Evolutionary conservation across 2,113 vertebrate genomes (phyloP), one percentile per base, ranked within the genome.

Genomic region (Morphnarchus princeps): DNA sequence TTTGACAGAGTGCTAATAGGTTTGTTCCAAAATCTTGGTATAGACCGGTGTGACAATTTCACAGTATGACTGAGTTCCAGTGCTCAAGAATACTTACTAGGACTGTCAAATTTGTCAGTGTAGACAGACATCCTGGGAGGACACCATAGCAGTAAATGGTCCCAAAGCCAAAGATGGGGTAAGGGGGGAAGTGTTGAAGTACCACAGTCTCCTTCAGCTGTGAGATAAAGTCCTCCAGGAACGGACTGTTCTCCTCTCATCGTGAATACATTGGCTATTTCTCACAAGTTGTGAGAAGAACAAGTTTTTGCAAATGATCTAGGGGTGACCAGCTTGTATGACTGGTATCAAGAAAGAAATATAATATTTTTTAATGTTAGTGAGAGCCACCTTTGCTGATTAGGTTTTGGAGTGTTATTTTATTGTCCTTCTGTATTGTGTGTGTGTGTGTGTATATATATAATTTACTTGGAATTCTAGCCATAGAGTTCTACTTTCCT

Each of bases 201-300:
- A 21, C 5, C 9, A 52, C 14, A 40, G 6, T 1, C 4, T 55
- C 24, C 29, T 63, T 93, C 49, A 47, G 3, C 16, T 32, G 13
- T 59, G 29, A 12, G 17, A 26, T 38, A 6, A 36, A 58, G 17
- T 16, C 20, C 13, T 73, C 11, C 16, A 83, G 18, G 11, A 63
- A 14, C 0, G 1, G 31, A 34, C 3, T 67, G 3, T 26, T 76
- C 10, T 49, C 3, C 13, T 49, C 8, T 50, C 32, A 10, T 66
- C 54, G 3, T 42, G 6, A 12, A 26, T n/a, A 24, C 20, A 21
- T 31, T 42, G 22, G 3, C 2, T 50, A 3, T 59, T 87, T 77
- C 36, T 83, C 12, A 38, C 21, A 59, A 49, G 3, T 4, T 61
- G 9, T 76, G 11, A 50, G 32, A 82, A 79, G 66, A 49, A 1